Conservation (phyloP, 1,140 invertebrate species). For the Lysiphlebus fabarum region DNA sequence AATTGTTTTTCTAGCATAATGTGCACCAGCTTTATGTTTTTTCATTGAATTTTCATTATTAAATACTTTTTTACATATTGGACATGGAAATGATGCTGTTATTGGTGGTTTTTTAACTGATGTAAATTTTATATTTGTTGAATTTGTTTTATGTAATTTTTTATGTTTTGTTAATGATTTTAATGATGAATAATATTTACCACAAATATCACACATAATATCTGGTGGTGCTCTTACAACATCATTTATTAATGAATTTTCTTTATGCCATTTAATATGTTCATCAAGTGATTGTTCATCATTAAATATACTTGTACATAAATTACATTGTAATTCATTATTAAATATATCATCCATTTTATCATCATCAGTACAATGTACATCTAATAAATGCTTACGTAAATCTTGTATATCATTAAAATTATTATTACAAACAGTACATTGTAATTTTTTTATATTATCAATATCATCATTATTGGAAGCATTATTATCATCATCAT, state of each 20-base stretch:
- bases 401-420: constrained; percentile 43
- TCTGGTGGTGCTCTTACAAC: constrained; percentile 6
- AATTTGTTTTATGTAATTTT: constrained; percentile 42
- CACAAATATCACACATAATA: constrained; percentile 57
- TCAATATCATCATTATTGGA: neutral
- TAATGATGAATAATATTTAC: constrained; percentile 58
- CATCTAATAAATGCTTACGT: constrained; percentile 49
- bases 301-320: constrained; percentile 60
- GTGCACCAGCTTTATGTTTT: constrained; percentile 50
- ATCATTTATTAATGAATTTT: constrained; percentile 43
- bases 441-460: constrained; percentile 33
- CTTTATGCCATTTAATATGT: constrained; percentile 56
- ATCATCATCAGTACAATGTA: constrained; percentile 42
- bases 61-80: constrained; percentile 58
- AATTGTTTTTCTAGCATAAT: constrained; percentile 15
- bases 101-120: constrained; percentile 45
- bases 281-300: constrained; percentile 56
- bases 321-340: constrained; percentile 57
- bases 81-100: constrained; percentile 49
- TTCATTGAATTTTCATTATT: constrained; percentile 54
- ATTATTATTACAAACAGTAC: constrained; percentile 49
- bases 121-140: constrained; percentile 31
- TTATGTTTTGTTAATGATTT: constrained; percentile 57
- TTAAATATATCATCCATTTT: constrained; percentile 45
- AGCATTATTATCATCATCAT: constrained; percentile 11